Percentiles rank a stretch among this genome's conserved stretches.
phyloP scores from a whole-genome alignment of 2,797 vertebrate genomes.

The Sebastes miniatus region DNA sequence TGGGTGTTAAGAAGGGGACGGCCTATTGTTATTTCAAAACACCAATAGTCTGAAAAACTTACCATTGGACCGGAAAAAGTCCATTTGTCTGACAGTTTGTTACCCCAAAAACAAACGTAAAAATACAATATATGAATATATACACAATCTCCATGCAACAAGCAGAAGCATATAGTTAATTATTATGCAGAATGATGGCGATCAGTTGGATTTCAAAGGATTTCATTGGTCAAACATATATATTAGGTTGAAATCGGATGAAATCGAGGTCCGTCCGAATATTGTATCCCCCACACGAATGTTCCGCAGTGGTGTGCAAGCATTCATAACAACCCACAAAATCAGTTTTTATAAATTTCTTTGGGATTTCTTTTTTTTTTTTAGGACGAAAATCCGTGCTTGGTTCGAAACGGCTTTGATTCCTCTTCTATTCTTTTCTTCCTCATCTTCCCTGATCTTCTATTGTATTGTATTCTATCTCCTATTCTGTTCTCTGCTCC shows the following conservation, averaged over 20 bases:
- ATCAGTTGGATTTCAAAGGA: too few relatives aligned
- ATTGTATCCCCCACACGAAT: not conserved
- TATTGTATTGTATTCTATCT: not conserved
- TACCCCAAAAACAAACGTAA: too few relatives aligned
- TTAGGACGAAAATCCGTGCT: too few relatives aligned
- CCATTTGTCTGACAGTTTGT: too few relatives aligned
- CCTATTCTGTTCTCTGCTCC: not conserved
- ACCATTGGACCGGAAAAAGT: too few relatives aligned
- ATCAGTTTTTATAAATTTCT: too few relatives aligned
- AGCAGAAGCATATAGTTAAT: not conserved
- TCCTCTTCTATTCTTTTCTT: not conserved
- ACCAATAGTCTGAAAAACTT: too few relatives aligned
- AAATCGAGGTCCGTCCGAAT: not conserved
- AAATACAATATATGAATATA: too few relatives aligned
- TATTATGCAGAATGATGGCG: not conserved
- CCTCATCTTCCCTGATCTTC: not conserved
- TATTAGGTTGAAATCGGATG: not conserved
- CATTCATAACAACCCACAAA: not conserved
- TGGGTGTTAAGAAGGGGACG: too few relatives aligned
- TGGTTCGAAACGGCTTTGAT: accelerated
- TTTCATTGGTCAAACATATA: not conserved
- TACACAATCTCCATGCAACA: too few relatives aligned
- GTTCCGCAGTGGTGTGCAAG: not conserved
- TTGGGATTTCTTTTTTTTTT: too few relatives aligned
- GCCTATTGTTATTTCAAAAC: too few relatives aligned